A percentile compares a stretch with the other conserved stretches of the same genome.
Evolutionary conservation across 2,113 vertebrate species (phyloP).

Genomic region (Chroicocephalus ridibundus): DNA sequence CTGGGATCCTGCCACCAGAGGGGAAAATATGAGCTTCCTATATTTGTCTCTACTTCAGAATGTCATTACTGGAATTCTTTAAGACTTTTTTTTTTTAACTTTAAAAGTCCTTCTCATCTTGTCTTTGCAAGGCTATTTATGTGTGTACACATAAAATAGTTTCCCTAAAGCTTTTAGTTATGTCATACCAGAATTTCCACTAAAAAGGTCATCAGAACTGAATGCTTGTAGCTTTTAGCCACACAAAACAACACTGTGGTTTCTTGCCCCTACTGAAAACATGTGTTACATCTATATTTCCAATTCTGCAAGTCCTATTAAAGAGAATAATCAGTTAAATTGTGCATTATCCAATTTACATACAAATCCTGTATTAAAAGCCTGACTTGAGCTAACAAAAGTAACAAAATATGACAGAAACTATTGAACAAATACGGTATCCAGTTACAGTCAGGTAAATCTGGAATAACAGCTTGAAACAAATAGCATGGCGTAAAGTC

Average conservation of each 20-base stretch:
- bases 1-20: neutral
- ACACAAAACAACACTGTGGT: constrained; percentile 40
- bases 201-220: constrained; percentile 53
- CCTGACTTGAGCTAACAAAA: neutral
- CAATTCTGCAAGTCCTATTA: constrained; percentile 16
- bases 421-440: neutral
- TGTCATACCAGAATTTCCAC: constrained; percentile 58
- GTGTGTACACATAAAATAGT: neutral
- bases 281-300: constrained; percentile 11
- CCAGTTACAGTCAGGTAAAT: neutral
- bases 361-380: constrained; percentile 19
- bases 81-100: neutral
- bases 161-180: constrained; percentile 50
- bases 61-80: neutral
- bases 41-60: neutral
- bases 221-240: constrained; percentile 43
- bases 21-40: neutral
- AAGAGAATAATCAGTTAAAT: neutral
- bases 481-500: neutral
- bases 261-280: constrained; percentile 54
- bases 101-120: neutral
- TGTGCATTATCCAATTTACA: neutral
- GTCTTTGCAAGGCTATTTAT: neutral
- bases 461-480: neutral
- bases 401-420: neutral